Base-by-base conservation (phyloP, 1,140 invertebrate genomes). In the Drosophila trapezifrons region DNA sequence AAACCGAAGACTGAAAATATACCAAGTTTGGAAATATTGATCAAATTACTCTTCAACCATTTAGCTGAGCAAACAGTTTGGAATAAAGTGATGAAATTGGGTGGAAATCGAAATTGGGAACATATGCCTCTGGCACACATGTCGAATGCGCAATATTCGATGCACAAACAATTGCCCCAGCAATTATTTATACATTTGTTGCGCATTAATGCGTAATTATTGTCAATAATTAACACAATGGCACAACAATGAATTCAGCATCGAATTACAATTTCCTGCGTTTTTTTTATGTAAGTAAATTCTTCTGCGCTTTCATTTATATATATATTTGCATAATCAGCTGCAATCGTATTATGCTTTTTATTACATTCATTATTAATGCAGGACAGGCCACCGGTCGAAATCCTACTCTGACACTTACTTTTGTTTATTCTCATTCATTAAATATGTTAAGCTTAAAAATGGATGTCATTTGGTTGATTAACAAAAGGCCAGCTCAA, bases 361-460 rank as follows among this genome's bases (percentile, higher is more conserved):
- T 66, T 55, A 56, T 65, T 51, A 37, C 59, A 25, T 59, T 27
- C 38, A 73, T 73, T 73, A 62, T 54, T 54, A 73, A 62, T 60
- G 43, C 55, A 15, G 20, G 27, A n/a, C 46, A 49, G 25, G 42
- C 15, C 17, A 13, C 3, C 17, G 18, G 10, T 5, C 10, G 18
- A 47, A 71, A 58, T 40, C 38, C 47, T 51, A 40, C 43, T 46
- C 35, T 59, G 43, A 9, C 46, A 51, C 72, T 69, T 58, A 42
- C 55, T 25, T 49, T 40, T 62, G 56, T 66, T 78, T 66, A 63
- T 66, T 43, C 55, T 40, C 63, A 40, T 72, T 82, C 58, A 78
- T 86, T 78, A 65, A 76, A 78, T 69, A 80, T 71, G 75, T 76
- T 76, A 76, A 76, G 63, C 54, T 69, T 51, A 76, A 81, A 83